Percentiles rank a stretch among this genome's conserved stretches.
Conservation (phyloP, 2,797 vertebrate genomes). For the Tragopan temminckii region DNA sequence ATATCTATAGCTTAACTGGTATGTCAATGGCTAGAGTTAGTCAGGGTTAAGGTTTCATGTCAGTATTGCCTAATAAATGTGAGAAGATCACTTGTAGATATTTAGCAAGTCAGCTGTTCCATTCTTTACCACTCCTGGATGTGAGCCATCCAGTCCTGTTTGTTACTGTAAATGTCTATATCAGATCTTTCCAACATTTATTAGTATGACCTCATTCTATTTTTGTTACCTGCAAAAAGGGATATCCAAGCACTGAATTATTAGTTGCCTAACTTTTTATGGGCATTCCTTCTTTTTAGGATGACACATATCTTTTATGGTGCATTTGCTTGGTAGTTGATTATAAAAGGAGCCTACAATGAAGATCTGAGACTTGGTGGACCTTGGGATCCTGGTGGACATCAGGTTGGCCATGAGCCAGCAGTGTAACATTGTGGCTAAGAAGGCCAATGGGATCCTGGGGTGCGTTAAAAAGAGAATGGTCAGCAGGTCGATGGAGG, state of each 20-base stretch:
- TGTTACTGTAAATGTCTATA: not conserved
- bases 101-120: constrained; percentile 37
- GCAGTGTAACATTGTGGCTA: not conserved
- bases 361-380: not conserved
- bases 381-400: not conserved
- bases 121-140: not conserved
- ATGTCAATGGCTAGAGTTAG: not conserved
- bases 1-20: not conserved
- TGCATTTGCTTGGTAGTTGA: not conserved
- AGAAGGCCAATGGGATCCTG: not conserved
- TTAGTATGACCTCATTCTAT: not conserved
- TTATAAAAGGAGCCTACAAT: not conserved
- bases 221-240: not conserved
- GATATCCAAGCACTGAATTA: not conserved
- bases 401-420: not conserved
- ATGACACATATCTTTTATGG: not conserved
- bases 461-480: not conserved
- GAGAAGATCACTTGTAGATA: constrained; percentile 20
- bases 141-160: not conserved
- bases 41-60: constrained; percentile 30
- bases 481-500: not conserved
- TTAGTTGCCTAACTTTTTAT: not conserved
- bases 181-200: not conserved
- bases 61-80: not conserved
- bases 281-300: not conserved